phyloP scores from a whole-genome alignment of 1,140 invertebrate species.

The Telenomus remus region DNA sequence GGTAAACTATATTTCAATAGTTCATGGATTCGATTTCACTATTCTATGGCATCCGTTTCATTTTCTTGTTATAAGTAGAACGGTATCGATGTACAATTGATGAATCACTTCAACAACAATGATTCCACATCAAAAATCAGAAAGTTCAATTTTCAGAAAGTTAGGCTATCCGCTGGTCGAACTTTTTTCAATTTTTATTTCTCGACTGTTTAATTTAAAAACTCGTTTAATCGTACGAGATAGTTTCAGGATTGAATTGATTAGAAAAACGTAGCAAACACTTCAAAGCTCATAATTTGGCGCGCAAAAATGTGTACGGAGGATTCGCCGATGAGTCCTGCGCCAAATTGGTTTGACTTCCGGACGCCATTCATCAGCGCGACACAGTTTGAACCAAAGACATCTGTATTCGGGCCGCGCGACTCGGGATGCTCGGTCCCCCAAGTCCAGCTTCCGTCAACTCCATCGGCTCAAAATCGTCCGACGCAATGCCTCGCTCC shows the following conservation, averaged over 20 bases:
- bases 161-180: too few species aligned
- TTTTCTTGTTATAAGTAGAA: conserved; percentile 36
- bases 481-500: conserved; percentile 8
- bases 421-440: conserved; percentile 17
- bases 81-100: conserved; percentile 29
- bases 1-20: conserved; percentile 26
- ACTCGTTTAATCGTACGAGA: too few species aligned
- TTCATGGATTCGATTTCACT: neutral
- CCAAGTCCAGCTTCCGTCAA: conserved; percentile 5
- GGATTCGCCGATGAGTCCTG: neutral
- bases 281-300: too few species aligned
- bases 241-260: too few species aligned
- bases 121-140: conserved; percentile 1
- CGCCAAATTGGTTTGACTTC: conserved; percentile 47
- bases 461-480: conserved; percentile 33
- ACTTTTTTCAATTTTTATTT: too few species aligned
- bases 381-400: conserved; percentile 38
- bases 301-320: conserved; percentile 21
- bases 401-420: conserved; percentile 52
- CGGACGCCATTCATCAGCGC: conserved; percentile 25
- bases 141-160: neutral
- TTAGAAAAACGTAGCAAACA: too few species aligned
- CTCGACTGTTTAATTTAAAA: too few species aligned
- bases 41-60: conserved; percentile 6
- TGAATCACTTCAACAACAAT: neutral